Evolutionary conservation across 2,113 vertebrate genomes (phyloP), one percentile per base, ranked within the genome.

Genomic region (Girardinichthys multiradiatus): DNA sequence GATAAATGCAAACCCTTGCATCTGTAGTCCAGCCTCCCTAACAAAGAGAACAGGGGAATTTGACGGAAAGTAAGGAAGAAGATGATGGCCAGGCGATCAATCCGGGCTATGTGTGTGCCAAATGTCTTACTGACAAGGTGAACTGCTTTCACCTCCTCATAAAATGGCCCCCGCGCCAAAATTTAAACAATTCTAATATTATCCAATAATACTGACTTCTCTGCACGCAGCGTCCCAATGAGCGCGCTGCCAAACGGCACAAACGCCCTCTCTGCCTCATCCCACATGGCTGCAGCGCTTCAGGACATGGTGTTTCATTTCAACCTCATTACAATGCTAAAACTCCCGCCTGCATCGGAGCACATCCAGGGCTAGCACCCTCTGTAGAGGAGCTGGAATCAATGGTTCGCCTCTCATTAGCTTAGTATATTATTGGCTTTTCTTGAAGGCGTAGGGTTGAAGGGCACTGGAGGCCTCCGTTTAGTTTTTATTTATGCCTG

Each of bases 341-440:
- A 89, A 81, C 87, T 86, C 79, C 84, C 76, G 81, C 86, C 77
- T 30, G 77, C 88, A 85, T 80, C 80, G n/a, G 79, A 90, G 88
- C 86, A 80, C 45, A 89, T 82, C 88, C 87, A 79, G 71, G 70
- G 77, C 89, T 69, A 59, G 57, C 10, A 29, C 81, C 77, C 85
- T 85, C 75, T 76, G 84, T 79, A 87, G 88, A 80, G 64, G 83
- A 61, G 83, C 82, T 83, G 70, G 87, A 90, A 92, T 89, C 89
- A 87, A 90, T 90, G 85, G 70, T 61, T 78, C 42, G 80, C 79
- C 89, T 86, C 89, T 89, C 88, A 91, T 92, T 91, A 91, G 87
- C 87, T 87, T 87, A 90, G 87, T 88, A 87, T 89, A 92, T 91
- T 90, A 90, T 91, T 88, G 90, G 87, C 86, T 91, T 89, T 88